Conservation (phyloP, 1,140 invertebrate species). For the Panulirus ornatus region DNA sequence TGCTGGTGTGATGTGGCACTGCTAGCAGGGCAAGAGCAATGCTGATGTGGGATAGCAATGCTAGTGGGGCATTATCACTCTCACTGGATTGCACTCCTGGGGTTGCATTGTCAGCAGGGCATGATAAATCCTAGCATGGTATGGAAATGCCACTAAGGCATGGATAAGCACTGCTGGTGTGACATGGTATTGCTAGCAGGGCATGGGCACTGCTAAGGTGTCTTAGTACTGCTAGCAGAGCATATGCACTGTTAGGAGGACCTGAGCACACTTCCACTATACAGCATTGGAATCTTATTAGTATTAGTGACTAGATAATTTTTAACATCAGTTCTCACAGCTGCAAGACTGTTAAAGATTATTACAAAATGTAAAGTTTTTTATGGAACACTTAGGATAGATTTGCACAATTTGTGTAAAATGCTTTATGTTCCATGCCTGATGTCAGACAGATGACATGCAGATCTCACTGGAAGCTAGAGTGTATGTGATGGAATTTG, state of each 20-base stretch:
- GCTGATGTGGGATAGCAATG: not conserved
- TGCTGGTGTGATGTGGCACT: constrained; percentile 10
- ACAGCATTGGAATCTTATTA: constrained; percentile 12
- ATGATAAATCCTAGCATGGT: not conserved
- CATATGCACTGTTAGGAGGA: constrained; percentile 17
- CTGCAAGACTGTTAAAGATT: constrained; percentile 52
- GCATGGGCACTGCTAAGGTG: not conserved
- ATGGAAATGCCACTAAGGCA: not conserved
- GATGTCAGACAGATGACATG: constrained; percentile 29
- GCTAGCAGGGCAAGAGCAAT: not conserved
- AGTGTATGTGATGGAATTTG: constrained; percentile 28
- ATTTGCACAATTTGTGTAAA: constrained; percentile 65
- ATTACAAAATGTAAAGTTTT: constrained; percentile 62
- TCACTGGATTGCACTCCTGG: not conserved
- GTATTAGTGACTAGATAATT: constrained; percentile 11
- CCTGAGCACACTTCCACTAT: not conserved
- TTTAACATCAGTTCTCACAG: constrained; percentile 39
- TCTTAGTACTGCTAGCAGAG: constrained; percentile 5
- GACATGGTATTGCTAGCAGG: not conserved
- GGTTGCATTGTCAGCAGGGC: not conserved
- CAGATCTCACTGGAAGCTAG: constrained; percentile 34
- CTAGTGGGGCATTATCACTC: constrained; percentile 1
- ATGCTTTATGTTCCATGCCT: constrained; percentile 53
- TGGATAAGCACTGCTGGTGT: constrained; percentile 1
- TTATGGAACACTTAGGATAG: constrained; percentile 62